phyloP scores from a whole-genome alignment of 1,140 invertebrate genomes.

The Diorhabda elongata region DNA sequence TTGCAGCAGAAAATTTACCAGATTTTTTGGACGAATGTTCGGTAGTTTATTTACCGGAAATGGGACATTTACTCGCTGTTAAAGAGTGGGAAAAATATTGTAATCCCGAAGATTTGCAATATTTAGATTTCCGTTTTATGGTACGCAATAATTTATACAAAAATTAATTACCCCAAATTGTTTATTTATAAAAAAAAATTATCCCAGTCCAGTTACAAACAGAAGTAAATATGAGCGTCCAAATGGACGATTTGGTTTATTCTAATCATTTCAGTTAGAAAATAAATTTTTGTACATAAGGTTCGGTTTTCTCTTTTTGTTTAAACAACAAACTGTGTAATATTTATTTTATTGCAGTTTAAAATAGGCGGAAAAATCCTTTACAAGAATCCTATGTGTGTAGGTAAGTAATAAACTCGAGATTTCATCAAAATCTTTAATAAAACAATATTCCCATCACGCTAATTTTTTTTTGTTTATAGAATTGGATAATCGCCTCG shows the following conservation, averaged over 20 bases:
- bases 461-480: slow-evolving; percentile 34
- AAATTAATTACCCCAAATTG: no score
- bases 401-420: slow-evolving; percentile 52
- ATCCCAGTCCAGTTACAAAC: no score
- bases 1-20: slow-evolving; percentile 65
- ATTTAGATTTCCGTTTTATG: slow-evolving; percentile 67
- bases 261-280: no score
- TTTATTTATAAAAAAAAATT: no score
- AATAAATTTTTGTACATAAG: no score
- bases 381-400: slow-evolving; percentile 71
- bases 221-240: no score
- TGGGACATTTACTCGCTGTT: slow-evolving; percentile 73
- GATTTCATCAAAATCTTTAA: background rate
- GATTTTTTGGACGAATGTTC: slow-evolving; percentile 63
- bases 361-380: slow-evolving; percentile 52
- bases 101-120: slow-evolving; percentile 50
- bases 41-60: slow-evolving; percentile 75
- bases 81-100: slow-evolving; percentile 57
- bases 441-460: slow-evolving; percentile 11
- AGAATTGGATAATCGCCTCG: slow-evolving; percentile 73
- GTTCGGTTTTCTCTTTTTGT: no score
- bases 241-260: no score
- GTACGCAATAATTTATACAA: slow-evolving; percentile 41
- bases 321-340: background rate
- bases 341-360: slow-evolving; percentile 34